Conservation (phyloP, 2,797 vertebrate species). For the Lepus oiostolus region DNA sequence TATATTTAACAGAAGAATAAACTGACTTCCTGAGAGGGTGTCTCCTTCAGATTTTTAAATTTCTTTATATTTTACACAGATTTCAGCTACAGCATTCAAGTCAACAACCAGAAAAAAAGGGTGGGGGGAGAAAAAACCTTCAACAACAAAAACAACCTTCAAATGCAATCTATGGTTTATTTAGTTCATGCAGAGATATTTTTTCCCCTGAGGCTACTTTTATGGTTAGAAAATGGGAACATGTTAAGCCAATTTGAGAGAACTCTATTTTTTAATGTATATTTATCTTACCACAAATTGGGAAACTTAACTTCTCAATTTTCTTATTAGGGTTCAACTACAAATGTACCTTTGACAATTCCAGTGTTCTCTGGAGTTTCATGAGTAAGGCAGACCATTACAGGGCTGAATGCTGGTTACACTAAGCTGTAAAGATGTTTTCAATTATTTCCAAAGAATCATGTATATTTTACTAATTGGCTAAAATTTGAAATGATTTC, state of each 20-base stretch:
- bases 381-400: neutral
- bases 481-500: constrained; percentile 14
- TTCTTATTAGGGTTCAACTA: constrained; percentile 59
- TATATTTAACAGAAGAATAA: constrained; percentile 24
- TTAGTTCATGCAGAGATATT: neutral
- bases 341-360: constrained; percentile 47
- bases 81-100: neutral
- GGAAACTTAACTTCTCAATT: constrained; percentile 72
- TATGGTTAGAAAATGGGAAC: constrained; percentile 40
- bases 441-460: neutral
- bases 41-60: neutral
- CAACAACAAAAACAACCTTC: neutral
- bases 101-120: neutral
- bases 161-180: constrained; percentile 36
- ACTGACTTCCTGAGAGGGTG: neutral
- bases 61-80: neutral
- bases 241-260: constrained; percentile 61
- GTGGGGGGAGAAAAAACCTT: neutral
- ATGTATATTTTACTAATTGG: neutral
- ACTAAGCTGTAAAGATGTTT: neutral
- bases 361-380: neutral
- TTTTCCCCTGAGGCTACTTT: neutral
- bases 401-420: neutral
- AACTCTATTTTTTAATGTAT: constrained; percentile 48
- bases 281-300: constrained; percentile 69